Base-by-base conservation (phyloP, 2,113 vertebrate species). In the Rostratula benghalensis region DNA sequence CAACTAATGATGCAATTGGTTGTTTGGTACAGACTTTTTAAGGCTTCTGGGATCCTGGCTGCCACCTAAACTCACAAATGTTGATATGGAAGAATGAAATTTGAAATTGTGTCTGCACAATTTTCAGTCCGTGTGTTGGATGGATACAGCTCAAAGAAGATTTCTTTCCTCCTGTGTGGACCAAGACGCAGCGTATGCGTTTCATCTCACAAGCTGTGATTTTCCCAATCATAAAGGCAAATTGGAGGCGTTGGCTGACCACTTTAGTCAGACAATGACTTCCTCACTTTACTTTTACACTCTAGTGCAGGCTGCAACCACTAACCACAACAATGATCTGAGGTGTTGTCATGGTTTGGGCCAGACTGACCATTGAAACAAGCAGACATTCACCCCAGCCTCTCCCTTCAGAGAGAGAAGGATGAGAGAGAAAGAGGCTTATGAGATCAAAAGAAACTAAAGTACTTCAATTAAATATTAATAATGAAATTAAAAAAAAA, bases 71-170 rank as follows among this genome's bases (percentile, higher is more conserved):
- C 5, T 27, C 54, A 57, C 24, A 74, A 85, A 53, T 6, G 7
- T 17, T 77, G 77, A 81, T 74, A 81, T 50, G 46, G 50, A 89
- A 75, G 15, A 67, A 41, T 19, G 18, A 78, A 57, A 51, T 67
- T 25, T 50, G 50, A 74, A 83, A 57, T 43, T 33, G 12, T 68
- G 39, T 13, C 48, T 83, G 21, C 24, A 57, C 20, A 9, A 27
- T 7, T 41, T 22, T 24, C 23, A 41, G 10, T 24, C 24, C 8
- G 59, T 69, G 4, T 0, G 0, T 25, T 39, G 31, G 28, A 41
- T 89, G 33, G 35, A 46, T n/a, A 30, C 14, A 63, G 23, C 25
- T 37, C 31, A 27, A 41, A 76, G 31, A 63, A 41, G 33, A 43
- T 53, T 85, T 88, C 8, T 51, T 64, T 51, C 63, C 12, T 65